These are phyloP conservation scores for Cheumatopsyche charites DNA, from an alignment of 1,140 invertebrate genomes.

Conservation along the genomic window DNA sequence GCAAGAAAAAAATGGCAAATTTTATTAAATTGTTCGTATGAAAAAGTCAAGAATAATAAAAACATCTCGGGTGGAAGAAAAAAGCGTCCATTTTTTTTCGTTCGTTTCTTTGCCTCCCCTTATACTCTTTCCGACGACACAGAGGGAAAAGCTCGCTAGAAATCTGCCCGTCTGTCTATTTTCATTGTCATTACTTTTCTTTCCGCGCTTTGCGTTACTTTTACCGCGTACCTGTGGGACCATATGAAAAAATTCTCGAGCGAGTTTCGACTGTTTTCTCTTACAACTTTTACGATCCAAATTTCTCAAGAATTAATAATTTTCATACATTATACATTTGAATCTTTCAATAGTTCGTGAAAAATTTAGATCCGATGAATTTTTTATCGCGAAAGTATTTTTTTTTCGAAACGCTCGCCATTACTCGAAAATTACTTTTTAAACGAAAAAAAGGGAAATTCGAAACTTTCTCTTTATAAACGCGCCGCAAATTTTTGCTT, in stretches of 20 bases:
- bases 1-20: constrained; percentile 4
- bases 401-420: background rate
- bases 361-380: no score
- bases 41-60: constrained; percentile 18
- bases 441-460: no score
- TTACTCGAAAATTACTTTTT: background rate
- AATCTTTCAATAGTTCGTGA: background rate
- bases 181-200: constrained; percentile 21
- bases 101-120: constrained; percentile 6
- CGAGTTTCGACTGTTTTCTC: background rate
- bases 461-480: no score
- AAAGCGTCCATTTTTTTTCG: background rate
- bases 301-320: background rate
- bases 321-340: background rate
- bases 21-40: constrained; percentile 23
- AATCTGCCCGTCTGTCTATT: constrained; percentile 24
- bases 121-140: constrained; percentile 6
- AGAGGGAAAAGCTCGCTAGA: constrained; percentile 2
- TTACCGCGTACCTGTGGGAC: constrained; percentile 4
- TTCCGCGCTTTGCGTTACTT: constrained; percentile 14
- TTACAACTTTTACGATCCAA: background rate
- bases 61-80: constrained; percentile 1
- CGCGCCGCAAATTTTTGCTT: background rate
- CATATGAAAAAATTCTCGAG: constrained; percentile 16
- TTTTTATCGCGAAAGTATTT: no score